Evolutionary conservation across 2,113 vertebrate species (phyloP).

Genomic region (Rousettus leschenaultii): DNA sequence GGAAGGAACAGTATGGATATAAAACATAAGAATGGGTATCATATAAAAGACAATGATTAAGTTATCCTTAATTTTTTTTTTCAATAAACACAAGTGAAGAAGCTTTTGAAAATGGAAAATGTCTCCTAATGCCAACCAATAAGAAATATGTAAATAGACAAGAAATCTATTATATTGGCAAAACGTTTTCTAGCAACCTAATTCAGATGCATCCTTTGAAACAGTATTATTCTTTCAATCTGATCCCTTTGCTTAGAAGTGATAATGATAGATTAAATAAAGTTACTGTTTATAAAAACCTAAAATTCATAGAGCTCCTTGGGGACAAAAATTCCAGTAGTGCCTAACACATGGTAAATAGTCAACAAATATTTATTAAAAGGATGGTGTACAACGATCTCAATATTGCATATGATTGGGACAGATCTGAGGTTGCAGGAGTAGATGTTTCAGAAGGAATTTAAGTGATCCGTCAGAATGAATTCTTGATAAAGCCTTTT

Average conservation of each 20-base stretch:
- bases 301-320: not conserved
- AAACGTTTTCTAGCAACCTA: not conserved
- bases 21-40: not conserved
- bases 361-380: not conserved
- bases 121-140: not conserved
- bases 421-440: not conserved
- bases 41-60: not conserved
- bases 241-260: not conserved
- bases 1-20: not conserved
- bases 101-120: not conserved
- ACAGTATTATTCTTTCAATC: not conserved
- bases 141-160: not conserved
- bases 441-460: not conserved
- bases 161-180: not conserved
- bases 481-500: not conserved
- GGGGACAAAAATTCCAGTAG: not conserved
- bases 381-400: not conserved
- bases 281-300: not conserved
- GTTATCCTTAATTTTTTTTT: not conserved
- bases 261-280: not conserved
- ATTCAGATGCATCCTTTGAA: not conserved
- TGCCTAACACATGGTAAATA: not conserved
- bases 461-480: not conserved
- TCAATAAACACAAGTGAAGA: not conserved
- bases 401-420: not conserved